Evolutionary conservation across 2,113 vertebrate genomes (phyloP).

Genomic region (Alethe diademata): DNA sequence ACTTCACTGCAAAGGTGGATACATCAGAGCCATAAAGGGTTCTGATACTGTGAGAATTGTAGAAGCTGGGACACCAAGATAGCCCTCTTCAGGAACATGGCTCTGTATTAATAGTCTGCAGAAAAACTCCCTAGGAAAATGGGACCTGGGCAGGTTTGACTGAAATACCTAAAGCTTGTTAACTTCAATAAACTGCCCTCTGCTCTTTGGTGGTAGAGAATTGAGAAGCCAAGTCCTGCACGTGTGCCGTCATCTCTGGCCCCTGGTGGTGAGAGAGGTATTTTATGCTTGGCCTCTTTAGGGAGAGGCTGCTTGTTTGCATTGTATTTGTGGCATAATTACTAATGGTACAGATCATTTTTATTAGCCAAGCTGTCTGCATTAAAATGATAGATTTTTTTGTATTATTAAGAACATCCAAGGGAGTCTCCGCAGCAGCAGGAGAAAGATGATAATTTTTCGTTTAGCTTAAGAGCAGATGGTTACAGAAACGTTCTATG

Average conservation of each 20-base stretch:
- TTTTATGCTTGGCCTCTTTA: constrained; percentile 13
- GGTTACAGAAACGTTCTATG: constrained; percentile 70
- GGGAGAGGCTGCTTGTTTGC: constrained; percentile 50
- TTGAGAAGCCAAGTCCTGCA: neutral
- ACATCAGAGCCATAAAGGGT: neutral
- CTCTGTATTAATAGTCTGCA: neutral
- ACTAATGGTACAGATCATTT: constrained; percentile 75
- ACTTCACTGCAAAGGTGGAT: neutral
- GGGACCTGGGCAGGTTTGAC: neutral
- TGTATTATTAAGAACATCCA: constrained; percentile 69
- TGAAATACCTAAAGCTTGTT: neutral
- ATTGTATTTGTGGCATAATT: constrained; percentile 73
- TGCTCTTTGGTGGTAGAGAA: neutral
- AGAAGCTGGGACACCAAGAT: neutral
- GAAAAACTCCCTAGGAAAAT: neutral
- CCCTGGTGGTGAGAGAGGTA: neutral
- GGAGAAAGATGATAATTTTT: constrained; percentile 74
- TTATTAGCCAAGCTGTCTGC: constrained; percentile 77
- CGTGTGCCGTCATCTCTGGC: neutral
- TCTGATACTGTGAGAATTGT: neutral
- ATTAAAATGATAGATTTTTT: constrained; percentile 77
- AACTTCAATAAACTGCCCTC: neutral
- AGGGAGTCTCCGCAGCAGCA: constrained; percentile 55
- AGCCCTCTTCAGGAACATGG: neutral
- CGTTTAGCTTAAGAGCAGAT: constrained; percentile 76